Evolutionary conservation across 2,888 invertebrate genomes (phyloP).

Genomic region (Dryobotodes eremita): DNA sequence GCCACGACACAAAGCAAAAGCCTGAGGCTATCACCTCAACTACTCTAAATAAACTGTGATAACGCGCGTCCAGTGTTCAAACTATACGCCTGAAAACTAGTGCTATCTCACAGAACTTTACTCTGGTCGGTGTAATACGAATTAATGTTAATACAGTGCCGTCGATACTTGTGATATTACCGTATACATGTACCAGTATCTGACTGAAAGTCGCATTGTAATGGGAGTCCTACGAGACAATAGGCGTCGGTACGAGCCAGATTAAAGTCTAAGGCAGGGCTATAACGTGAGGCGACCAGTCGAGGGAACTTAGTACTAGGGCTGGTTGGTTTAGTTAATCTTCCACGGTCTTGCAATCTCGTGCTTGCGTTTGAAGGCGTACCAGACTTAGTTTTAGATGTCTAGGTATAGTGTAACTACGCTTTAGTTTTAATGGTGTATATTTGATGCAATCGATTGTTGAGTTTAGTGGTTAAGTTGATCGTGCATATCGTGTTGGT

Average conservation of each 20-base stretch:
- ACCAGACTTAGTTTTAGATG: slow-evolving; percentile 74
- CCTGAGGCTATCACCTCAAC: slow-evolving; percentile 76
- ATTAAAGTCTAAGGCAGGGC: slow-evolving; percentile 77
- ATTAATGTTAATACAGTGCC: slow-evolving; percentile 80
- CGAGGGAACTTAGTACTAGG: slow-evolving; percentile 72
- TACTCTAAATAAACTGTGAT: slow-evolving; percentile 85
- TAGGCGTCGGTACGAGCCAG: slow-evolving; percentile 73
- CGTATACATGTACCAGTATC: slow-evolving; percentile 74
- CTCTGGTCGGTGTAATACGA: slow-evolving; percentile 76
- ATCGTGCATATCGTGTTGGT: slow-evolving; percentile 88
- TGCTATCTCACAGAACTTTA: slow-evolving; percentile 72
- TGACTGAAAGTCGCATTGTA: slow-evolving; percentile 73
- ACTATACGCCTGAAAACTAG: slow-evolving; percentile 75
- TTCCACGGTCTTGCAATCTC: slow-evolving; percentile 81
- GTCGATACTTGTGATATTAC: slow-evolving; percentile 86
- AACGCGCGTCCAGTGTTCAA: slow-evolving; percentile 88
- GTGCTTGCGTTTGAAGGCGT: slow-evolving; percentile 77
- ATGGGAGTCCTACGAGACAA: slow-evolving; percentile 73
- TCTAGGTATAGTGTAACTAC: slow-evolving; percentile 71
- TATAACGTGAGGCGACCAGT: slow-evolving; percentile 71
- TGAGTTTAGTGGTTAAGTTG: slow-evolving; percentile 84
- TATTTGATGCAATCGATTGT: slow-evolving; percentile 78
- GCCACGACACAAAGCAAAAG: slow-evolving; percentile 89
- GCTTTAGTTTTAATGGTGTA: slow-evolving; percentile 74
- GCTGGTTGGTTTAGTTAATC: slow-evolving; percentile 78